Evolutionary conservation across 2,113 vertebrate genomes (phyloP).

Genomic region (Boleophthalmus pectinirostris): DNA sequence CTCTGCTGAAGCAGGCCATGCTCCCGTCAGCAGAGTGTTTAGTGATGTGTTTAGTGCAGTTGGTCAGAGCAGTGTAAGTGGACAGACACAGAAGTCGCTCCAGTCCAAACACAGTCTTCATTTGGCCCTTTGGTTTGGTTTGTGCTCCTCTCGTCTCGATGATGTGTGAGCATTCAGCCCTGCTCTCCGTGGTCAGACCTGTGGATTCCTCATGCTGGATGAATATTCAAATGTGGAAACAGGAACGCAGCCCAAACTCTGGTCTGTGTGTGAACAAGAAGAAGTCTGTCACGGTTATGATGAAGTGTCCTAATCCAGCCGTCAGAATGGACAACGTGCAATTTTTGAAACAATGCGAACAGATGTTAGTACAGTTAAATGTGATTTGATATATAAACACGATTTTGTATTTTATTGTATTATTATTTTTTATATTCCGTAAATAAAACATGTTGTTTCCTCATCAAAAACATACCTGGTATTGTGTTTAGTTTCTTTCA

Average conservation of each 20-base stretch:
- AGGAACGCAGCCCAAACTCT: constrained; percentile 39
- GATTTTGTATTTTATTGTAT: no score
- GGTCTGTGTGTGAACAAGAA: constrained; percentile 33
- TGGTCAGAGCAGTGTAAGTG: not conserved
- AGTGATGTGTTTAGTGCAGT: not conserved
- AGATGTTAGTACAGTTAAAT: not conserved
- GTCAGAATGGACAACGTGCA: constrained; percentile 29
- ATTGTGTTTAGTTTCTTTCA: no score
- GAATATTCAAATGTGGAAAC: constrained; percentile 63
- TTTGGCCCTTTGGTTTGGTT: constrained; percentile 22
- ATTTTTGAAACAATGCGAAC: constrained; percentile 24
- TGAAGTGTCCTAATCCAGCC: constrained; percentile 9
- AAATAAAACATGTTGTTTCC: no score
- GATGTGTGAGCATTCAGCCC: constrained; percentile 35
- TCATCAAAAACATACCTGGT: not conserved
- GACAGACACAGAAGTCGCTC: constrained; percentile 5
- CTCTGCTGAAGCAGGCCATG: not conserved
- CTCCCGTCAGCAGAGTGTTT: not conserved
- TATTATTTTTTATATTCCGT: no score
- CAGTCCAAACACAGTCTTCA: constrained; percentile 14
- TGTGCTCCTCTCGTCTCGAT: constrained; percentile 29
- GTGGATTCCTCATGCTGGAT: constrained; percentile 51
- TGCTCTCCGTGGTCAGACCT: constrained; percentile 41
- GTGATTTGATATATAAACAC: no score
- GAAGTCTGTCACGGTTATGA: constrained; percentile 38